Base-by-base conservation (phyloP, 2,113 vertebrate genomes). In the Gymnocephalus cernua region DNA sequence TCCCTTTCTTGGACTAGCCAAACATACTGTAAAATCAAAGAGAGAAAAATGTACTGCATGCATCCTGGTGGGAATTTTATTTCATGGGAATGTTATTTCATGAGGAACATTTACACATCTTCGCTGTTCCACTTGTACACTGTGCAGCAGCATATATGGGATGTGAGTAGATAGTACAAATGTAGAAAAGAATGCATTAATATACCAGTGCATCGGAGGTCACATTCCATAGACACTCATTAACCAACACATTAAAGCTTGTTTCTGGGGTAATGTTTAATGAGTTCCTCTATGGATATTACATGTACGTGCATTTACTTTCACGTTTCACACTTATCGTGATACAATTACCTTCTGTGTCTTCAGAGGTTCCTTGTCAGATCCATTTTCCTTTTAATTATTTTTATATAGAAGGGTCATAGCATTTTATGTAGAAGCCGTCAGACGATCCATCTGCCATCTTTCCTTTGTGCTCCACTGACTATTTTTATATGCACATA, bases 401-500 rank as follows among this genome's bases (percentile, higher is more conserved):
- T 2, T 51, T 58, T 83, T 75, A 41, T 41, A 41, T 11, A 21
- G 23, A 47, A 15, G 21, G 47, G 53, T 50, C 41, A 53, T 11
- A 45, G 7, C 5, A 1, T 38, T 76, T 65, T 56, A 50, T 25
- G 10, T 16, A n/a, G 16, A 45, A 61, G 50, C 54, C 29, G 54
- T 80, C 79, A 59, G 45, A 29, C 1, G 2, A 68, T 58, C 25
- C 41, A 62, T 81, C 32, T 58, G 45, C 53, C 13, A 16, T 84
- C 62, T 64, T 19, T 35, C 68, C 58, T 68, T 58, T 53, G 41
- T 78, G 73, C 59, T 48, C 50, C n/a, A 4, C 51, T 64, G 69
- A 9, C 63, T 78, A 53, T 74, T 79, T 75, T 79, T 59, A 80
- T 69, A 82, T 68, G 72, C 78, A 59, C 78, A 77, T 82, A 56